Evolutionary conservation across 2,888 invertebrate species (phyloP), one percentile per base, ranked within the genome.

Genomic region (Drosophila meridionalis): DNA sequence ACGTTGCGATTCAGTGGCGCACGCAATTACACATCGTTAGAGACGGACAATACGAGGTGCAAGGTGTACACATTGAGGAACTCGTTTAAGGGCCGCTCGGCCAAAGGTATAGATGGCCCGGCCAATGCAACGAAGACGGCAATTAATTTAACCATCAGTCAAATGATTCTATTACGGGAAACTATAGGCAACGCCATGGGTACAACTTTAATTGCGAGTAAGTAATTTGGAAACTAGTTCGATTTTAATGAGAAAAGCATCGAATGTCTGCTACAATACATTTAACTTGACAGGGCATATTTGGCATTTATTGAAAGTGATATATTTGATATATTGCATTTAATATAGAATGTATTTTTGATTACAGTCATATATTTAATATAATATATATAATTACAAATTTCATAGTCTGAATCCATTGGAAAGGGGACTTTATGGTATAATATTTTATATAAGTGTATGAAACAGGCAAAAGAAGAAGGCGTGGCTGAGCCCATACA

Each of bases 21-120:
- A 64, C 57, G 68, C 87, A 83, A 89, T 83, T 87, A 83, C 83
- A 64, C 66, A 45, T 65, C 64, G 56, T 32, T 77, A 53, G 64
- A 34, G 42, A 28, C 38, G 38, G 34, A 76, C 60, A 76, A 53
- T 38, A 14, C 30, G 12, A 50, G 36, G 28, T 34, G 34, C 48
- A 12, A 42, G 11, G 34, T 47, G 45, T 20, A 34, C 12, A 34
- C 7, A 36, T 36, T 32, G 11, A 28, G 57, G 11, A 34, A 11
- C 36, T 14, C 40, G 57, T 40, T 38, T 28, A 34, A 61, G 14
- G 34, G 9, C 12, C n/a, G 30, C 30, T 32, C 6, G 9, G 26
- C 28, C 36, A 30, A 47, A 26, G 38, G 34, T 9, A 38, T 9
- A 20, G 42, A 11, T 11, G 34, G 12, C 26, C 40, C 7, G 28